phyloP scores from a whole-genome alignment of 2,113 vertebrate species.

The Corynorhinus townsendii region DNA sequence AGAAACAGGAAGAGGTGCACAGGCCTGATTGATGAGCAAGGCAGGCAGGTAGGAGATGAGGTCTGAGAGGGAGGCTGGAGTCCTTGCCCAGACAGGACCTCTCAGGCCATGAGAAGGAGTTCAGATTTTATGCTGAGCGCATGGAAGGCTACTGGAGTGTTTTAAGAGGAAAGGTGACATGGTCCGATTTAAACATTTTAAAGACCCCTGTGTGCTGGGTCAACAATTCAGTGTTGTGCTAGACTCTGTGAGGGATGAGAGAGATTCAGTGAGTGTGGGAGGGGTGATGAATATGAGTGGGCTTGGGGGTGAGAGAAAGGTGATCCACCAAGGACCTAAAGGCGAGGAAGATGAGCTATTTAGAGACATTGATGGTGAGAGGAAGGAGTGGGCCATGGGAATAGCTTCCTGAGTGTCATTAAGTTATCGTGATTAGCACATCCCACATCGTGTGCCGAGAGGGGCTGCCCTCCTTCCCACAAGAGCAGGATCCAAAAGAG shows the following conservation, averaged over 20 bases:
- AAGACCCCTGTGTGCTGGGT: neutral
- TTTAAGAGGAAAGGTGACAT: neutral
- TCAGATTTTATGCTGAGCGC: neutral
- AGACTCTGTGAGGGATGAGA: neutral
- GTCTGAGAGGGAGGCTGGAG: neutral
- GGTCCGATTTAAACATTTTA: neutral
- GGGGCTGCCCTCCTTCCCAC: neutral
- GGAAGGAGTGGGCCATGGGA: neutral
- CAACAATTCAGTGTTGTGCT: neutral
- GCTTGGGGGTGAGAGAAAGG: no score
- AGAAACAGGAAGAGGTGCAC: rapidly evolving
- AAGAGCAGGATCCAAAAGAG: neutral
- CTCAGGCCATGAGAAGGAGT: neutral
- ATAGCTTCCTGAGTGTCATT: neutral
- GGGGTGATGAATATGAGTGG: no score
- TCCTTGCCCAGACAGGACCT: no score
- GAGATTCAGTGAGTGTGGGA: neutral
- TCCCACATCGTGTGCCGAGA: rapidly evolving
- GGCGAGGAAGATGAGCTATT: neutral
- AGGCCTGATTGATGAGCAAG: rapidly evolving
- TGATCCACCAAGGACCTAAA: neutral
- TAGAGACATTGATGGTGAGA: neutral
- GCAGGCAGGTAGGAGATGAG: neutral
- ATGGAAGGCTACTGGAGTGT: neutral
- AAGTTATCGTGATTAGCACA: neutral